phyloP scores from a whole-genome alignment of 2,113 vertebrate genomes.

The Hassar affinis region DNA sequence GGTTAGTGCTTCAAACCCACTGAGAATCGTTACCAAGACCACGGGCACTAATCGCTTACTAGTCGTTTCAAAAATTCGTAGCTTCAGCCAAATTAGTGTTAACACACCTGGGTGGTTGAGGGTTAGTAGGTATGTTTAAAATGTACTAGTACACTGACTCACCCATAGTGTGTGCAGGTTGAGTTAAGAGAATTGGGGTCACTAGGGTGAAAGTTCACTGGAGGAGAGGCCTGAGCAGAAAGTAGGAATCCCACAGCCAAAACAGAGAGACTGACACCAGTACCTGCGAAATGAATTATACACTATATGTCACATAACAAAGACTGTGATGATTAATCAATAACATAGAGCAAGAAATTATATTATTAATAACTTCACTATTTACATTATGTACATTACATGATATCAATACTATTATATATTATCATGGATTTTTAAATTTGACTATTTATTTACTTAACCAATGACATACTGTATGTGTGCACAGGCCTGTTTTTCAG shows the following conservation, averaged over 20 bases:
- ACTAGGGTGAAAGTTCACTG: slow-evolving; percentile 76
- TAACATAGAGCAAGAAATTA: not conserved
- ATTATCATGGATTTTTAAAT: not conserved
- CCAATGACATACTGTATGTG: not conserved
- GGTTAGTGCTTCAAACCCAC: no score
- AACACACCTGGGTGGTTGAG: no score
- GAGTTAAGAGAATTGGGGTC: slow-evolving; percentile 77
- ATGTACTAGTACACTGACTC: slow-evolving; percentile 43
- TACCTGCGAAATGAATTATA: slow-evolving; percentile 69
- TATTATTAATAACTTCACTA: no score
- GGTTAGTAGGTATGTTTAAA: no score
- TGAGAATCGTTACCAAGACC: no score
- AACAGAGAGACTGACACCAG: slow-evolving; percentile 80
- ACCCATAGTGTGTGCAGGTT: slow-evolving; percentile 85
- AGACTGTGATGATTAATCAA: not conserved
- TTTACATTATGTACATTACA: no score
- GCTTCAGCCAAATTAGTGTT: no score
- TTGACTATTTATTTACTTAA: not conserved
- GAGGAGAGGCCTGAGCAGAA: slow-evolving; percentile 85
- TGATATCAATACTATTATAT: no score
- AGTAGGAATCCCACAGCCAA: slow-evolving; percentile 89
- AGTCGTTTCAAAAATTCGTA: no score
- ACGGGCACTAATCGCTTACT: no score
- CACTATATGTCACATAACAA: slow-evolving; percentile 16
- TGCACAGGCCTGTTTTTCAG: not conserved